phyloP scores from a whole-genome alignment of 2,113 vertebrate genomes.

The Dolichotis patagonum region DNA sequence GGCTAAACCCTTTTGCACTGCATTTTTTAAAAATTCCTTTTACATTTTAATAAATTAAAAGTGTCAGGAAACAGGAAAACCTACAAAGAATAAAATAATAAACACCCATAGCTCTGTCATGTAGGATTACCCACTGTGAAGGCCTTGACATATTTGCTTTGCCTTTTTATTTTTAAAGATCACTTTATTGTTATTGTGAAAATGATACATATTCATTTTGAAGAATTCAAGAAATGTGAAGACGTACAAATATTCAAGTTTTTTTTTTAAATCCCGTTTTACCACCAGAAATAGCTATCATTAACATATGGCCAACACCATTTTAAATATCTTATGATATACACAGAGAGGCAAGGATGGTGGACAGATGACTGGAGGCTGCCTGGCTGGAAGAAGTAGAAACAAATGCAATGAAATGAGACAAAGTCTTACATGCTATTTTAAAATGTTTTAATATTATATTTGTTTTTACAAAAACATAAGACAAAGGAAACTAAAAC shows the following conservation, averaged over 20 bases:
- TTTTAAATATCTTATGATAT: conserved; percentile 10
- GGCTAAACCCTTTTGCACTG: background rate
- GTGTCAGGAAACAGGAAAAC: conserved; percentile 38
- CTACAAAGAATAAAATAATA: conserved; percentile 59
- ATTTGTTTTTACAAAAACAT: conserved; percentile 28
- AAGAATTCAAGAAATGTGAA: conserved; percentile 57
- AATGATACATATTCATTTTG: conserved; percentile 64
- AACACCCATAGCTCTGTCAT: background rate
- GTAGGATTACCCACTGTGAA: conserved; percentile 23
- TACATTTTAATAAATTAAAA: conserved; percentile 50
- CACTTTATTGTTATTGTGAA: conserved; percentile 61
- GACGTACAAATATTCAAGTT: conserved; percentile 53
- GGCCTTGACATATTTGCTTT: conserved; percentile 26
- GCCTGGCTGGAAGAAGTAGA: background rate
- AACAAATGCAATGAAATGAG: background rate
- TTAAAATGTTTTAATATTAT: background rate
- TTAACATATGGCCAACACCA: conserved; percentile 39
- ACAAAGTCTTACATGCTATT: background rate
- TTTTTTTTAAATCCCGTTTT: background rate
- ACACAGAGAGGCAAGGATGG: background rate
- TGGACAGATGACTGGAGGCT: background rate
- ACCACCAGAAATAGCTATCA: conserved; percentile 49
- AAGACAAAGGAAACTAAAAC: conserved; percentile 13
- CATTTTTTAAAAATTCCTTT: background rate
- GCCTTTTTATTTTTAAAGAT: conserved; percentile 59